Evolutionary conservation across 1,140 invertebrate species (phyloP), one percentile per base, ranked within the genome.

Genomic region (Formica exsecta): DNA sequence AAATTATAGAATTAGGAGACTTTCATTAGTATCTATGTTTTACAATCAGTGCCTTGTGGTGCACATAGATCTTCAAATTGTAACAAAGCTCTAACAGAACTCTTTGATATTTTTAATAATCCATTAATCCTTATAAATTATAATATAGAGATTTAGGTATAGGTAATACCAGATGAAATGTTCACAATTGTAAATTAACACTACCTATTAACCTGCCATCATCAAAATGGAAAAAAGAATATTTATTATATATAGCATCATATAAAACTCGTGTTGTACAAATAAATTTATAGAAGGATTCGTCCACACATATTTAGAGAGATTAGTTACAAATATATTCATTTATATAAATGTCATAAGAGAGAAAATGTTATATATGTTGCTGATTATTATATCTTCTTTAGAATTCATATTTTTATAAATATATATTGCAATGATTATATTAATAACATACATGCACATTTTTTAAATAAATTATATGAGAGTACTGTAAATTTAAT

Each of bases 11-110:
- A 51, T 54, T 79, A 6, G 2, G 6, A 70, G 9, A 80, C n/a
- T 70, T 68, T 41, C 19, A 54, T 79, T 19, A 19, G 2, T 68
- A 41, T 5, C 9, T 79, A 51, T 13, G 11, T 65, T 79, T 79
- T 68, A 57, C n/a, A 54, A 68, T 68, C 44, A 79, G 62, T 79
- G 76, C 76, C 76, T 80, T 80, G 5, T 80, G 62, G 61, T 79
- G 22, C 75, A 13, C 36, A 65, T 79, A 66, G 48, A 57, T 80
- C 32, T 70, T 70, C 44, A 68, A 68, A 5, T 51, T 80, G 1
- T 66, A 62, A 75, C 13, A 76, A 79, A 68, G 66, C 16, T 68
- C 5, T 38, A 64, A 80, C n/a, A 54, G 32, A 57, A 22, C 32
- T 57, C 44, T 79, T 70, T 44, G 32, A 68, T 29, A 80, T 6